A percentile compares a stretch with the other conserved stretches of the same genome.
Conservation (phyloP, 2,113 vertebrate genomes). For the Leucopternis melanops region DNA sequence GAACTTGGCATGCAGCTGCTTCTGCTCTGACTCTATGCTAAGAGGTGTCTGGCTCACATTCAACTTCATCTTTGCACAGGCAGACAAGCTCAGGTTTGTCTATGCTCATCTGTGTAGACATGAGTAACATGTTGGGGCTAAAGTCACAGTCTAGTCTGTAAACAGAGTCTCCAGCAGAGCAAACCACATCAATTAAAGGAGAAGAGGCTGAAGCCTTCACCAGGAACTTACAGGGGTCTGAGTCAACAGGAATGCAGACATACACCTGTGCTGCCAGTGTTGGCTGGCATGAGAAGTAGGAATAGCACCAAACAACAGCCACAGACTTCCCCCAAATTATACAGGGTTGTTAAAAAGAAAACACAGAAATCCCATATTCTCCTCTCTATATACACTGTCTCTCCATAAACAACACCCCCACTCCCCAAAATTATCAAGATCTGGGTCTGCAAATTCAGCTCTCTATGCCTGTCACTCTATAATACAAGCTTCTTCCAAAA, state of each 20-base stretch:
- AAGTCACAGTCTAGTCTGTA: background rate
- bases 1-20: background rate
- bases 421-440: background rate
- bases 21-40: background rate
- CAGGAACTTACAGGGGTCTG: background rate
- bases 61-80: background rate
- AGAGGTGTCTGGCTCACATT: background rate
- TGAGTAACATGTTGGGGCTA: background rate
- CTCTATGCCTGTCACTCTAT: background rate
- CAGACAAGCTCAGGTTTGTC: conserved; percentile 6
- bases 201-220: background rate
- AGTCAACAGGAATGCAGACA: background rate
- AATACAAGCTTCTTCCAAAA: background rate
- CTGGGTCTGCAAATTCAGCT: background rate
- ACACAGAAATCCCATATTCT: background rate
- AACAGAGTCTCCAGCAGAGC: background rate
- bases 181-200: conserved; percentile 18
- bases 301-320: background rate
- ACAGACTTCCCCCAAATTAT: background rate
- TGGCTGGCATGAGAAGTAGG: background rate
- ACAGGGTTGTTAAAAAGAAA: background rate
- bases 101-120: background rate
- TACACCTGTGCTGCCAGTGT: background rate
- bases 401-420: background rate
- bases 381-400: background rate